Percentiles rank a stretch among this genome's conserved stretches.
Conservation (phyloP, 2,888 invertebrate species). For the Taenaris catops region DNA sequence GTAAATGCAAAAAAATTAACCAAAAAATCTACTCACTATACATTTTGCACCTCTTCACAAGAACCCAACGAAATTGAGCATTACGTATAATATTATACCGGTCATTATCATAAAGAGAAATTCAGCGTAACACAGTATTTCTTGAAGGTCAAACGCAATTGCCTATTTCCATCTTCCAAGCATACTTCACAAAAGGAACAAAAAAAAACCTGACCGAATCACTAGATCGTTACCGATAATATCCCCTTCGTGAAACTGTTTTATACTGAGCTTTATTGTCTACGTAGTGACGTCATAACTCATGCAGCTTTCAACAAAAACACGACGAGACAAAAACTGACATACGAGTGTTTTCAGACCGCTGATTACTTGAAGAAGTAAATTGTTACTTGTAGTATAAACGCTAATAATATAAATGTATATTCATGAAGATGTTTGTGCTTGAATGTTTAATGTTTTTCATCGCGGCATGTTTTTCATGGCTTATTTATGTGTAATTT, state of each 20-base stretch:
- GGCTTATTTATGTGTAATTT: no score
- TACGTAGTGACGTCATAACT: conserved; percentile 60
- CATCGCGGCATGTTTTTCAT: no score
- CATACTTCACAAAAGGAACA: conserved; percentile 12
- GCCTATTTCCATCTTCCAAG: conserved; percentile 12
- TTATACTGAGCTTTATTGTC: conserved; percentile 42
- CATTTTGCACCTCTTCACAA: no score
- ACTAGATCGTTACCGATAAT: conserved; percentile 48
- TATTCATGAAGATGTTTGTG: neutral
- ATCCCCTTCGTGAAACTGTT: conserved; percentile 29
- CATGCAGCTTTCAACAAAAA: conserved; percentile 43
- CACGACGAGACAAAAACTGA: conserved; percentile 47
- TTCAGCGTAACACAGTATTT: conserved; percentile 10
- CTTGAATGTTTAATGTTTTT: no score
- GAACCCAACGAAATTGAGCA: conserved; percentile 2
- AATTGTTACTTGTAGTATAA: no score
- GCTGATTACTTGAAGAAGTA: neutral
- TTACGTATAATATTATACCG: conserved; percentile 9
- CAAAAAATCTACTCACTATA: no score
- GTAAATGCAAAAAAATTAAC: no score
- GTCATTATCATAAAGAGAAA: conserved; percentile 11
- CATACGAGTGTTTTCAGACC: conserved; percentile 41
- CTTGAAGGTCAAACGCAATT: conserved; percentile 17
- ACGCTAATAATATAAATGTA: no score
- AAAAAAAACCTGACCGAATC: conserved; percentile 10